These are phyloP conservation scores for Nipponacmea schrenckii DNA, from an alignment of 2,888 invertebrate species.

Conservation along the genomic window DNA sequence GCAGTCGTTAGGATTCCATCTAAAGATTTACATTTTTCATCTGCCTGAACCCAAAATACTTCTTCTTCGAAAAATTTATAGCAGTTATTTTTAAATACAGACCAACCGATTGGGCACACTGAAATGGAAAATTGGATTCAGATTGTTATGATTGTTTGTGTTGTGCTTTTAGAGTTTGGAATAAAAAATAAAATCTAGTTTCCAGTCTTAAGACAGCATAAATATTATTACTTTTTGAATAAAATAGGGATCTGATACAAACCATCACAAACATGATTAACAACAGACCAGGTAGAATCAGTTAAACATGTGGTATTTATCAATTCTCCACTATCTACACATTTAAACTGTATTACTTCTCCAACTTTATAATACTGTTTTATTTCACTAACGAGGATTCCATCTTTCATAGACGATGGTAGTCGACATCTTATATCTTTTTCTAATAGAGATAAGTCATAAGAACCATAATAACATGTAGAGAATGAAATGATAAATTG, in stretches of 20 bases:
- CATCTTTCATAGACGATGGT: background rate
- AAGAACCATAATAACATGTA: too few species aligned
- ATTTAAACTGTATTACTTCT: background rate
- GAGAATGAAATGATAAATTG: too few species aligned
- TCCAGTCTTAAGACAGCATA: too few species aligned
- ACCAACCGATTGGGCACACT: background rate
- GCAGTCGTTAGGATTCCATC: background rate
- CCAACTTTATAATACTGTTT: background rate
- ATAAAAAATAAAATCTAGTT: too few species aligned
- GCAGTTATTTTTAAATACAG: background rate
- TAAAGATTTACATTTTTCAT: background rate
- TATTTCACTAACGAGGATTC: background rate
- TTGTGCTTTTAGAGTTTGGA: too few species aligned
- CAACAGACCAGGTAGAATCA: background rate
- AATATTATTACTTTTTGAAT: too few species aligned
- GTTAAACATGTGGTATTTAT: background rate
- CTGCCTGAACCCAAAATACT: background rate
- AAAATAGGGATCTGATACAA: background rate
- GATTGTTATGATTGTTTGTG: too few species aligned
- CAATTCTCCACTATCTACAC: background rate
- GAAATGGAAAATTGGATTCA: background rate
- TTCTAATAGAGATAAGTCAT: background rate
- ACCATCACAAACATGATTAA: background rate
- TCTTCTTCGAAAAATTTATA: background rate
- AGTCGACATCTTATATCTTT: background rate